phyloP scores from a whole-genome alignment of 2,888 invertebrate species.

The Orthosia incerta region DNA sequence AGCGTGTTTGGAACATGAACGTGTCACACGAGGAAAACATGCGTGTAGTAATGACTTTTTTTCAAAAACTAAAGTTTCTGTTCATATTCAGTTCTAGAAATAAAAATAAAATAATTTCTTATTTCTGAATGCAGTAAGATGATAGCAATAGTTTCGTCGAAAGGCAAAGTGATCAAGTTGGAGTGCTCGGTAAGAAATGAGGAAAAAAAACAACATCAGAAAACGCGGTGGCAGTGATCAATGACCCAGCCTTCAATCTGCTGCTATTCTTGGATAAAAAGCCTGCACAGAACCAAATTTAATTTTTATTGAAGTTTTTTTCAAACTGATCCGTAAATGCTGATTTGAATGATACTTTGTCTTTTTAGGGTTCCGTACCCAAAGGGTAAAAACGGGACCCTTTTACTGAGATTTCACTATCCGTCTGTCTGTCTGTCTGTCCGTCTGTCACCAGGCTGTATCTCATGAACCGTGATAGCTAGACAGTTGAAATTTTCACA shows the following conservation, averaged over 20 bases:
- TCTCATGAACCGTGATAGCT: too few relatives aligned
- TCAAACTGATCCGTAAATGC: too few relatives aligned
- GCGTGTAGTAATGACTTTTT: too few relatives aligned
- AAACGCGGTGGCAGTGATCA: conserved; percentile 95
- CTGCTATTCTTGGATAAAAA: conserved; percentile 97
- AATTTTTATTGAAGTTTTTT: background rate
- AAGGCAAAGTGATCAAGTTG: conserved; percentile 96
- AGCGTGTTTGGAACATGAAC: too few relatives aligned
- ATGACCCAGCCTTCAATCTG: conserved; percentile 96
- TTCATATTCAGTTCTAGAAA: background rate
- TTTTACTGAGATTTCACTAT: too few relatives aligned
- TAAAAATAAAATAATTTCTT: background rate
- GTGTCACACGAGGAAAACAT: too few relatives aligned
- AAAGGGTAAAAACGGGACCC: too few relatives aligned
- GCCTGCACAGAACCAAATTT: conserved; percentile 94
- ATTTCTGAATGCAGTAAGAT: conserved; percentile 97
- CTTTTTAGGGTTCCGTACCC: too few relatives aligned
- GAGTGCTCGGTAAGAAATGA: conserved; percentile 97
- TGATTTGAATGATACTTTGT: background rate
- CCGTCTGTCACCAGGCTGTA: too few relatives aligned
- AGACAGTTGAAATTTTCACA: too few relatives aligned
- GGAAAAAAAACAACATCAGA: conserved; percentile 96
- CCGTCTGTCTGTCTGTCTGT: too few relatives aligned
- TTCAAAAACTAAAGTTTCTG: too few relatives aligned
- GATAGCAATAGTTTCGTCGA: conserved; percentile 97